Base-by-base conservation (phyloP, 2,113 vertebrate species). In the Quiscalus mexicanus region DNA sequence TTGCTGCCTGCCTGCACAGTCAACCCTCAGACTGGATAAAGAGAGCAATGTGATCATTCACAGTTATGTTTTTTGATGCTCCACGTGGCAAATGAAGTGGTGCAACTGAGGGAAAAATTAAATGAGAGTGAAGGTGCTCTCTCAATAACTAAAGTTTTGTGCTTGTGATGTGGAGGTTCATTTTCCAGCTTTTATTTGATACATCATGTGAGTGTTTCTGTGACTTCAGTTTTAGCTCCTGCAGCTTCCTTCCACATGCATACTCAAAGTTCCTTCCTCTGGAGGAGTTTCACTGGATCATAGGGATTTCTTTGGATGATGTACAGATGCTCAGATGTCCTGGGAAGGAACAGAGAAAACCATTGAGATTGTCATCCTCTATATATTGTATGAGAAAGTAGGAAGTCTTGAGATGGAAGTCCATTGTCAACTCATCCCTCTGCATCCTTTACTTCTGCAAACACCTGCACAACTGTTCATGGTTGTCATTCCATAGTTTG, bases 81-180 rank as follows among this genome's bases (percentile, higher is more conserved):
- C 18, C 31, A 31, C 15, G 1, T 17, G 47, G 24, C 25, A 81
- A 78, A 59, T 16, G 33, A 88, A 80, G 42, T 30, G 23, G 5
- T 76, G 42, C 13, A 53, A 17, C 27, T 42, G 33, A 74, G 50
- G 45, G 19, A 33, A 53, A 53, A 33, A 59, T 19, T 19, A 64
- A 88, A 50, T 6, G 23, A 42, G n/a, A 68, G 23, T 11, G 41
- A 71, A 53, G 37, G 4, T 28, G 17, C 21, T 92, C 21, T 62
- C 37, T 22, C 45, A 22, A 7, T n/a, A 27, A 19, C 44, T 56
- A 1, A 81, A 33, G 4, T 55, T 89, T 89, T 50, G 31, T 37
- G 24, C 25, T 70, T 2, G 4, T 1, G 2, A 37, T 1, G 1
- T 44, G 7, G 12, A 67, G 6, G 35, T 84, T 87, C 56, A 19